A percentile compares a stretch with the other conserved stretches of the same genome.
Conservation (phyloP, 2,113 vertebrate species). For the Corythoichthys haematopterus region DNA sequence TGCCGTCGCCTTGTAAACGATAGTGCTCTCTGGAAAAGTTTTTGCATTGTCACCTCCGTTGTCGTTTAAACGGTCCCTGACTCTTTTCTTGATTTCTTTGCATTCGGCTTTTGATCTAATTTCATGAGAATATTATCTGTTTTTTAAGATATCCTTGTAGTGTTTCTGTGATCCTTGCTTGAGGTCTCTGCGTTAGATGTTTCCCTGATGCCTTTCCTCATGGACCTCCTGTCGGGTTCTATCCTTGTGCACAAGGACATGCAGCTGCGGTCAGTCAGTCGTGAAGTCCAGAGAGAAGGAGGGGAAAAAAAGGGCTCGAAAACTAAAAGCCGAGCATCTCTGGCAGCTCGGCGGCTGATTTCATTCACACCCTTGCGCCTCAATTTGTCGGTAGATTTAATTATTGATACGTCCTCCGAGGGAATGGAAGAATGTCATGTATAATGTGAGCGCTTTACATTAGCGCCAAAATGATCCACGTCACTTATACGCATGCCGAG, state of each 20-base stretch:
- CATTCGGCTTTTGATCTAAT: no score
- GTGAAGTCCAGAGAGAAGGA: neutral
- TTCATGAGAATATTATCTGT: no score
- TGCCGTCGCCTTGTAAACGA: no score
- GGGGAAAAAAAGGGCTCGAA: neutral
- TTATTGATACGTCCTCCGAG: slow-evolving; percentile 64
- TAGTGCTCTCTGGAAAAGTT: no score
- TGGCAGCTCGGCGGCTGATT: slow-evolving; percentile 45
- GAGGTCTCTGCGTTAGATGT: neutral
- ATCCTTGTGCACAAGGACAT: slow-evolving; percentile 1
- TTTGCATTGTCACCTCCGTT: no score
- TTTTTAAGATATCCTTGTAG: no score
- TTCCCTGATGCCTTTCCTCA: neutral
- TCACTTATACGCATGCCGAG: neutral
- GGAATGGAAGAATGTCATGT: slow-evolving; percentile 27
- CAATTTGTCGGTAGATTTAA: slow-evolving; percentile 62
- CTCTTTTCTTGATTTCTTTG: no score
- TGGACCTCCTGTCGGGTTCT: neutral
- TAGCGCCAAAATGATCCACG: slow-evolving; percentile 8
- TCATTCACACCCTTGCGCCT: slow-evolving; percentile 44
- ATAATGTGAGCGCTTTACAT: slow-evolving; percentile 37
- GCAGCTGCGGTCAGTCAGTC: neutral
- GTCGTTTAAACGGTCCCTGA: no score
- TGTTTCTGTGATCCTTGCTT: neutral
- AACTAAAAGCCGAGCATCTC: slow-evolving; percentile 1